phyloP scores from a whole-genome alignment of 2,888 invertebrate species.

The Halocaridina rubra region DNA sequence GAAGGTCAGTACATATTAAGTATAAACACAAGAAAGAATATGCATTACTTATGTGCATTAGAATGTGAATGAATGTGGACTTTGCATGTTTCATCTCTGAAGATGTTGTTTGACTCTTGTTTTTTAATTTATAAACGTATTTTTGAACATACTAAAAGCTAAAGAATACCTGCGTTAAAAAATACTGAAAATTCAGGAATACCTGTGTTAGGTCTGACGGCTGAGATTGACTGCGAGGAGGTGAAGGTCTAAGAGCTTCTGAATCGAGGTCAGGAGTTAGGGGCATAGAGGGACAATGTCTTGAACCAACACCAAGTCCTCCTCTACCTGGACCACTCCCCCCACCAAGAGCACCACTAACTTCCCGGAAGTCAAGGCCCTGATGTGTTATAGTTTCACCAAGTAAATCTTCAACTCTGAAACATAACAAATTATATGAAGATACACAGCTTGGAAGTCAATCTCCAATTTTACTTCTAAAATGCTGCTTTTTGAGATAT shows the following conservation, averaged over 20 bases:
- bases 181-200: too few species aligned
- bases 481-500: too few species aligned
- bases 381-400: conserved; percentile 46
- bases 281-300: conserved; percentile 59
- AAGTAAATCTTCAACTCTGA: conserved; percentile 56
- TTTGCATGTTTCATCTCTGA: too few species aligned
- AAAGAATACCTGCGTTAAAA: too few species aligned
- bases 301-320: conserved; percentile 13
- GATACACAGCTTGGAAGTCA: too few species aligned
- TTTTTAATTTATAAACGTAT: too few species aligned
- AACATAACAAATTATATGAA: neutral
- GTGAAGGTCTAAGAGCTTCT: conserved; percentile 51
- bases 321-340: conserved; percentile 40
- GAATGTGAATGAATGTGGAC: too few species aligned
- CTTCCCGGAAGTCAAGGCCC: conserved; percentile 60
- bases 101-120: too few species aligned
- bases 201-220: conserved; percentile 62
- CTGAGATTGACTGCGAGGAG: conserved; percentile 61
- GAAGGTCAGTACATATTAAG: too few species aligned
- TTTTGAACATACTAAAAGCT: neutral
- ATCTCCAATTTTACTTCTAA: too few species aligned
- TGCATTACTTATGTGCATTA: too few species aligned
- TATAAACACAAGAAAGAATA: too few species aligned
- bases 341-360: conserved; percentile 21
- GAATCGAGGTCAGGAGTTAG: conserved; percentile 54